Conservation (phyloP, 2,113 vertebrate species). For the Emberiza fucata region DNA sequence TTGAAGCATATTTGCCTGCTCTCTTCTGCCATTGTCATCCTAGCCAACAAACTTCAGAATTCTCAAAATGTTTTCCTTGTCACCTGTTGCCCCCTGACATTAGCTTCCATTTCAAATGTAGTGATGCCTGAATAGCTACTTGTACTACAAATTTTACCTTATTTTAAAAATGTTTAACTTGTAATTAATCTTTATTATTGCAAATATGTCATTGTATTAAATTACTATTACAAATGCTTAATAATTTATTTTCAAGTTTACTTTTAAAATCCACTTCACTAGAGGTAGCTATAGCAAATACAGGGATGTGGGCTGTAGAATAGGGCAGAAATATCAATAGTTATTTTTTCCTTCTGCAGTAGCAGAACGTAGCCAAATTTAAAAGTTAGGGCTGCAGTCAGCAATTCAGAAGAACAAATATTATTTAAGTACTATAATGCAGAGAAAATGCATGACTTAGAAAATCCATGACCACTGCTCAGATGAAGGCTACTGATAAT, state of each 20-base stretch:
- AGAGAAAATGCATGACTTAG: neutral
- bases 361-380: neutral
- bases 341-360: neutral
- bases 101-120: neutral
- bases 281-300: neutral
- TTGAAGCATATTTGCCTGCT: neutral
- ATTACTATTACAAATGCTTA: neutral
- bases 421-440: neutral
- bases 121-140: neutral
- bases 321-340: neutral
- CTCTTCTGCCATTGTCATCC: neutral
- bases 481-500: neutral
- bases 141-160: neutral
- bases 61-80: neutral
- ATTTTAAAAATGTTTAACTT: neutral
- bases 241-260: neutral
- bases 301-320: neutral
- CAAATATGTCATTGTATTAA: neutral
- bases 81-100: neutral
- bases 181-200: neutral
- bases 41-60: neutral
- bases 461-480: neutral
- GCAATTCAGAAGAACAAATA: neutral
- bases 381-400: neutral
- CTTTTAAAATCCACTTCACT: neutral